Evolutionary conservation across 64 coral and sea anemone species (phyloP).

Genomic region (Montipora cactus): DNA sequence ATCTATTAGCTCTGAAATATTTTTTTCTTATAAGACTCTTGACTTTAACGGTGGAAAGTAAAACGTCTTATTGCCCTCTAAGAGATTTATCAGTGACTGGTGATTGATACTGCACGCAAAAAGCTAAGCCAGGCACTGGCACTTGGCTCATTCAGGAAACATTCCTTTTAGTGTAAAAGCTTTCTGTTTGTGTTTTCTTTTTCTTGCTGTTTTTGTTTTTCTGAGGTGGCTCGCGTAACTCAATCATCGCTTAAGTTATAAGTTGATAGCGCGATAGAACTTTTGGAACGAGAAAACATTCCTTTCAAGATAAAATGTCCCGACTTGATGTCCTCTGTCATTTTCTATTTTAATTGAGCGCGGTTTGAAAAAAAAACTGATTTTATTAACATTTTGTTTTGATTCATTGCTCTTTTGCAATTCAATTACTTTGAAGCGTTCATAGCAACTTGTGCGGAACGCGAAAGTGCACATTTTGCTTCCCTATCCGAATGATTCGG

Average conservation of each 20-base stretch:
- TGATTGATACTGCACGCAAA: conserved; percentile 19
- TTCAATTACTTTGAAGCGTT: neutral
- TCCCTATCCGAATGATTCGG: neutral
- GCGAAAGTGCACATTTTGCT: neutral
- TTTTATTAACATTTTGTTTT: conserved; percentile 3
- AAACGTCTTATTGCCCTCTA: neutral
- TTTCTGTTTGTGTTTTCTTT: conserved; percentile 61
- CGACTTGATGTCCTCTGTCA: neutral
- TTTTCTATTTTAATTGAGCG: neutral
- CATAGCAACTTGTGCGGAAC: neutral
- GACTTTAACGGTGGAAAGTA: neutral
- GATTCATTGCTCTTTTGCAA: neutral
- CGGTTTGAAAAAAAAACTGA: neutral
- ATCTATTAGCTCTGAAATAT: neutral
- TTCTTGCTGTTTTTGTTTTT: conserved; percentile 36
- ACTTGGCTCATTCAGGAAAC: neutral
- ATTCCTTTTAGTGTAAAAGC: conserved; percentile 61
- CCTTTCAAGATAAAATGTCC: neutral
- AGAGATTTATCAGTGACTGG: neutral
- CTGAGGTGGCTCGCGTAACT: neutral
- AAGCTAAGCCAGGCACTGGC: neutral
- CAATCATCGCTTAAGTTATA: conserved; percentile 35
- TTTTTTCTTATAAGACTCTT: neutral
- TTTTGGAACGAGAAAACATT: neutral
- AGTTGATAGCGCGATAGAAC: neutral